Conservation (phyloP, 2,797 vertebrate species). For the Lutjanus argentimaculatus region DNA sequence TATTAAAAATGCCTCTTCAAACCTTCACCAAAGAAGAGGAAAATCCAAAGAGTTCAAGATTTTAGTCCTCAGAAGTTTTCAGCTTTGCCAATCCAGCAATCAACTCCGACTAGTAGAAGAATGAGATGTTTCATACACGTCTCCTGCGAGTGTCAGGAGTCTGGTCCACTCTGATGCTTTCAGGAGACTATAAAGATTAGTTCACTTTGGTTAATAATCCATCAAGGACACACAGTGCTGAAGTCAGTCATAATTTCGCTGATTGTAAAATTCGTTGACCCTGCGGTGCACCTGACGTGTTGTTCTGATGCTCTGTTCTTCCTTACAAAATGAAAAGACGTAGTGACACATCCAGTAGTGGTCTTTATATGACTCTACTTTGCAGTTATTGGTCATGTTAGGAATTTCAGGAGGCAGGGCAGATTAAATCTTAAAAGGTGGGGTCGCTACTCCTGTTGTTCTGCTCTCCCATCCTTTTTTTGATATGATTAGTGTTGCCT, state of each 20-base stretch:
- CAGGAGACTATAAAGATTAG: slow-evolving; percentile 69
- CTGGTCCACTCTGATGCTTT: slow-evolving; percentile 34
- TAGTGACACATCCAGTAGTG: not conserved
- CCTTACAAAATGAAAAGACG: not conserved
- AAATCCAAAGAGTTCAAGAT: not conserved
- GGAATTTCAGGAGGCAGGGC: slow-evolving; percentile 27
- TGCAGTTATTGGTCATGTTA: slow-evolving; percentile 38
- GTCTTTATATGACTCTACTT: slow-evolving; percentile 31
- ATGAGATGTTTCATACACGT: slow-evolving; percentile 20
- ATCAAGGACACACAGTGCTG: slow-evolving; percentile 69
- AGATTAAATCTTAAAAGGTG: slow-evolving; percentile 8
- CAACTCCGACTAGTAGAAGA: not conserved
- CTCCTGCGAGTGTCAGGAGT: slow-evolving; percentile 13
- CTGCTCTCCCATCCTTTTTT: not conserved
- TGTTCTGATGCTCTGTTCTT: not conserved
- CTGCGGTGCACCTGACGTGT: not conserved
- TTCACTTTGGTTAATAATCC: slow-evolving; percentile 85
- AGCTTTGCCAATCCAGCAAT: not conserved
- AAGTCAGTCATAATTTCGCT: slow-evolving; percentile 36
- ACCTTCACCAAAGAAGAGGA: slow-evolving; percentile 16
- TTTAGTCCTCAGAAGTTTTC: not conserved
- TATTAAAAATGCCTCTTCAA: slow-evolving; percentile 15
- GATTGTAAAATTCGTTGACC: slow-evolving; percentile 55
- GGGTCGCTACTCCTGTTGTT: not conserved
- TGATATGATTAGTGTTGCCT: not conserved